These are phyloP conservation scores for Sander vitreus DNA, from an alignment of 2,113 vertebrate species.

Conservation along the genomic window DNA sequence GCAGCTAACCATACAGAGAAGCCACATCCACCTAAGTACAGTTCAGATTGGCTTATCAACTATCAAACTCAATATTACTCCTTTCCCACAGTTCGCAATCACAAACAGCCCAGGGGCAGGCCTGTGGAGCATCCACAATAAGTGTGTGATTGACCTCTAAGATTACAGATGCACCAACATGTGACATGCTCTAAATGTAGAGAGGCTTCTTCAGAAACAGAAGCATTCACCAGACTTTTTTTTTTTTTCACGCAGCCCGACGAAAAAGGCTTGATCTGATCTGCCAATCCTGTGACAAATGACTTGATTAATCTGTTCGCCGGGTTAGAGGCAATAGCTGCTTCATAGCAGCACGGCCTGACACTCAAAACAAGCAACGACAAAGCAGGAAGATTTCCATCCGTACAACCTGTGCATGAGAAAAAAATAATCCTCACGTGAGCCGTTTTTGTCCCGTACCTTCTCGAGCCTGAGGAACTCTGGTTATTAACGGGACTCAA, in stretches of 20 bases:
- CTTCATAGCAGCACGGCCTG: conserved; percentile 9
- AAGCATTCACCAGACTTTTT: neutral
- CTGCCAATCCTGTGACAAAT: conserved; percentile 48
- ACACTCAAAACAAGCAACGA: neutral
- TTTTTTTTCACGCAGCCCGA: conserved; percentile 2
- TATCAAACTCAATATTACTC: conserved; percentile 19
- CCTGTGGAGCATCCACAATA: conserved; percentile 16
- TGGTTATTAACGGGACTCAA: conserved; percentile 4
- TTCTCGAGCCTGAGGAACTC: neutral
- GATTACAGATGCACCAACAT: conserved; percentile 43
- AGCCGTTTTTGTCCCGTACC: conserved; percentile 22
- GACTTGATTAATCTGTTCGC: conserved; percentile 25
- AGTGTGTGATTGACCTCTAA: conserved; percentile 44
- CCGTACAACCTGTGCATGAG: conserved; percentile 9
- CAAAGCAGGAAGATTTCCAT: conserved; percentile 29
- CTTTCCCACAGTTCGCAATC: conserved; percentile 20
- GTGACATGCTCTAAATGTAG: conserved; percentile 30
- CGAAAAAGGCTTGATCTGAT: conserved; percentile 22
- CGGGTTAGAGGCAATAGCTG: conserved; percentile 40
- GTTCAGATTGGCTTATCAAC: neutral
- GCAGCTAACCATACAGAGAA: neutral
- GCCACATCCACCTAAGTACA: neutral
- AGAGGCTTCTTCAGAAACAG: conserved; percentile 7
- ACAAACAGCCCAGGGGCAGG: conserved; percentile 39
- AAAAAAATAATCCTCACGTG: conserved; percentile 28